Conservation (phyloP, 1,140 invertebrate genomes). For the Sminthurinus signatus region DNA sequence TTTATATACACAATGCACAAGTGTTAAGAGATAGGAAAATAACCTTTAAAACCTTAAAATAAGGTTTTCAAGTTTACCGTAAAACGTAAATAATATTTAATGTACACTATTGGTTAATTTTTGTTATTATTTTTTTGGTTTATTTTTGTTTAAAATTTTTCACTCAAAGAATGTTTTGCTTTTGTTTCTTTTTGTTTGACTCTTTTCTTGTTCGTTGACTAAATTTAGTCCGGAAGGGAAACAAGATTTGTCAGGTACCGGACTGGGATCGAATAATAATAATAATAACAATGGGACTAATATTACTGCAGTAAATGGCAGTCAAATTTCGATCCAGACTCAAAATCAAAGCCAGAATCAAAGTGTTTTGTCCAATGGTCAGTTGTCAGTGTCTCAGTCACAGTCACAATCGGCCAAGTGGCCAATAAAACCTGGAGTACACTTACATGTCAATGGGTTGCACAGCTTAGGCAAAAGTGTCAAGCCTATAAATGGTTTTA, state of each 20-base stretch:
- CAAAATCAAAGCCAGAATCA: background rate
- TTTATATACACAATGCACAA: no score
- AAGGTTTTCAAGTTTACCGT: no score
- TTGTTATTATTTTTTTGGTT: background rate
- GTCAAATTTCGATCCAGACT: background rate
- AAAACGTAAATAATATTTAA: no score
- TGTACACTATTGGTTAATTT: no score
- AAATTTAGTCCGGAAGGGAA: conserved; percentile 35
- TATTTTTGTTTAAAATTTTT: conserved; percentile 12
- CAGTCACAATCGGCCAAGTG: conserved; percentile 53
- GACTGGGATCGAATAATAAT: conserved; percentile 1
- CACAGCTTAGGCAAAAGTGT: conserved; percentile 52
- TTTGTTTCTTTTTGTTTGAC: conserved; percentile 7
- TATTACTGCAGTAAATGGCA: conserved; percentile 2
- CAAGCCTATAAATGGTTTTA: conserved; percentile 42
- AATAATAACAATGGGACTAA: conserved; percentile 20
- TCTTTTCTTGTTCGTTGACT: conserved; percentile 15
- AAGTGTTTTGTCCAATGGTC: conserved; percentile 44
- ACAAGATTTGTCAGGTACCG: conserved; percentile 25
- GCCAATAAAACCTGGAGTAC: conserved; percentile 78
- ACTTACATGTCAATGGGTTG: conserved; percentile 68
- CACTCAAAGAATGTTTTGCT: no score
- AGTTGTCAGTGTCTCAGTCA: conserved; percentile 16
- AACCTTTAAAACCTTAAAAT: no score
- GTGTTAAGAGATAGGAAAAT: no score